Percentiles rank a stretch among this genome's conserved stretches.
These are phyloP conservation scores for Melanotaenia trifasciata DNA, from an alignment of 2,797 vertebrate genomes.

Conservation along the genomic window DNA sequence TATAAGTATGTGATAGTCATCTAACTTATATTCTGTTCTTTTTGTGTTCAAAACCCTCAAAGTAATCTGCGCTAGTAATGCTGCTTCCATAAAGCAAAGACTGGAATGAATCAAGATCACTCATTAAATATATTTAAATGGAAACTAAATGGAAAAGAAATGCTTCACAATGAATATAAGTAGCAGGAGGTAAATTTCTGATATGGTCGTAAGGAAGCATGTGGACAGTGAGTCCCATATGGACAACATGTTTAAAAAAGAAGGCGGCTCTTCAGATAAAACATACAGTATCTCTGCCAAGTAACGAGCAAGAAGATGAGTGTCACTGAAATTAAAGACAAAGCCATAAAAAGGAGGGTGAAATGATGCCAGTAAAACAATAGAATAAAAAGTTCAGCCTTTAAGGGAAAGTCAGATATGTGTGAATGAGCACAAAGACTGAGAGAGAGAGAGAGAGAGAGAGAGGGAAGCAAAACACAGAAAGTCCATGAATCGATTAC, in stretches of 20 bases:
- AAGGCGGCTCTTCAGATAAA: conserved; percentile 64
- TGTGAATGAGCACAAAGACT: conserved; percentile 4
- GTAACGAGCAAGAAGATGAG: conserved; percentile 41
- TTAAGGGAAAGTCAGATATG: conserved; percentile 27
- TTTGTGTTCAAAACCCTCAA: neutral
- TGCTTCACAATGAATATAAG: neutral
- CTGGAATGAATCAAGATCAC: neutral
- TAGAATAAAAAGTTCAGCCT: conserved; percentile 15
- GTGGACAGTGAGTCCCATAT: neutral
- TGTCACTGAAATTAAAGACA: conserved; percentile 47
- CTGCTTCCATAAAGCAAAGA: neutral
- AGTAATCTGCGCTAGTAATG: neutral
- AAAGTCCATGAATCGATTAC: conserved; percentile 72
- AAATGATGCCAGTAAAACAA: conserved; percentile 26
- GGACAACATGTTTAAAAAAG: too few species aligned
- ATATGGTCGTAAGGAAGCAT: neutral
- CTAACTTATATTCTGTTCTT: neutral
- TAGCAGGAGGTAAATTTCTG: neutral
- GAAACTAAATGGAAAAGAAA: neutral
- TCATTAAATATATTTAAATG: conserved; percentile 14
- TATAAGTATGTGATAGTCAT: neutral
- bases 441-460: conserved; percentile 16
- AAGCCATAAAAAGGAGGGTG: conserved; percentile 26
- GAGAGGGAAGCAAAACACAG: conserved; percentile 21
- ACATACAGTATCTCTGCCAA: conserved; percentile 61